Base-by-base conservation (phyloP, 2,888 invertebrate species). In the Polydrusus tereticollis region DNA sequence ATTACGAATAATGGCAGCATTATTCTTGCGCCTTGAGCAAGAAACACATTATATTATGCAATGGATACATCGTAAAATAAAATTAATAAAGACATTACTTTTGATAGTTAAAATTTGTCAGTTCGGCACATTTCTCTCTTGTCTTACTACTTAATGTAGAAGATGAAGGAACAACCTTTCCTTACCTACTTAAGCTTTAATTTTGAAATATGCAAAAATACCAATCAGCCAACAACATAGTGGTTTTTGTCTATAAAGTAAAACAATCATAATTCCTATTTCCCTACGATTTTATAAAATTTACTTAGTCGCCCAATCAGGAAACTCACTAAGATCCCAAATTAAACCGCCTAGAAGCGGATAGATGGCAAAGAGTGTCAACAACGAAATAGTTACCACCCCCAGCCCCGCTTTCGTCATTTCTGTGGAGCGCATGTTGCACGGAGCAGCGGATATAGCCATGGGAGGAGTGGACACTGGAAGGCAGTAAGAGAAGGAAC, bases 381-480 rank as follows among this genome's bases (percentile, higher is more conserved):
- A 79, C 0, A 95, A 89, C 0, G 94, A 93, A 57, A 94, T 90
- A 7, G 93, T 84, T 75, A 93, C 94, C 26, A 96, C 93, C 1
- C 90, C 88, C 12, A 90, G 81, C 4, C 91, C 91, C 18, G 89
- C 90, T 75, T 89, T 88, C 5, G 93, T 91, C 91, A 95, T 94
- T 80, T 94, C 93, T 71, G 90, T 88, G 6, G 94, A 93, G 75
- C 90, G 90, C 86, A 95, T 94, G 79, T 92, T 91, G 1, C 93
- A 93, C 10, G 94, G 93, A 0, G 93, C 94, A 18, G 94, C 94
- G 0, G 94, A 96, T 72, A 98, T 94, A 2, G 98, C 97, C 86
- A 98, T 98, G 14, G 97, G 97, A 1, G 97, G 97, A 0, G 97
- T 97, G 57, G 96, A 97, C 12, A 97, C 97, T 0, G 97, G 97